Conservation (phyloP, 64 coral and sea anemone genomes). For the Exaiptasia diaphana region DNA sequence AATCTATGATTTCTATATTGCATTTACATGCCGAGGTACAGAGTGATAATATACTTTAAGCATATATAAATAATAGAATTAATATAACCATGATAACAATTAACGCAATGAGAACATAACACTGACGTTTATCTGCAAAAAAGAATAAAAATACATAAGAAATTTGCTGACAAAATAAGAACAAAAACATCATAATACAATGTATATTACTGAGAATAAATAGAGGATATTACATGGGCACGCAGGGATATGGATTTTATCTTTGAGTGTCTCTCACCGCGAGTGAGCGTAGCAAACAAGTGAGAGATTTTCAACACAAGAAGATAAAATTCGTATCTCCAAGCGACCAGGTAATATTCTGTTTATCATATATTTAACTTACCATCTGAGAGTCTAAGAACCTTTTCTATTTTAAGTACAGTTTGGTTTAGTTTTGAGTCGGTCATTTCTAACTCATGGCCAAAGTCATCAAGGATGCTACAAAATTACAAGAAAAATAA, state of each 20-base stretch:
- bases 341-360: too few species aligned
- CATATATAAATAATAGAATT: slow-evolving; percentile 80
- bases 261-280: too few species aligned
- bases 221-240: too few species aligned
- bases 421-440: slow-evolving; percentile 96
- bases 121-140: slow-evolving; percentile 94
- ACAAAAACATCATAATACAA: too few species aligned
- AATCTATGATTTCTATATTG: too few species aligned
- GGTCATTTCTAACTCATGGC: slow-evolving; percentile 98
- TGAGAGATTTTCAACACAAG: too few species aligned
- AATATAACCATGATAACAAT: slow-evolving; percentile 86
- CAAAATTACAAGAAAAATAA: neutral
- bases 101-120: slow-evolving; percentile 84
- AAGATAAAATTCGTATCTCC: too few species aligned
- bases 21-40: too few species aligned
- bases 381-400: slow-evolving; percentile 93
- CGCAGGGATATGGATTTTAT: too few species aligned
- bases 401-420: slow-evolving; percentile 95
- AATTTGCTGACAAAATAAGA: too few species aligned
- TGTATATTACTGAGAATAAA: too few species aligned
- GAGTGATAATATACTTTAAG: slow-evolving; percentile 6
- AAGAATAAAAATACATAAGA: neutral
- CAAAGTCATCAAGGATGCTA: slow-evolving; percentile 93
- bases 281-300: too few species aligned
- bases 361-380: neutral